A percentile compares a stretch with the other conserved stretches of the same genome.
phyloP scores from a whole-genome alignment of 1,140 invertebrate genomes.

The Halyomorpha halys region DNA sequence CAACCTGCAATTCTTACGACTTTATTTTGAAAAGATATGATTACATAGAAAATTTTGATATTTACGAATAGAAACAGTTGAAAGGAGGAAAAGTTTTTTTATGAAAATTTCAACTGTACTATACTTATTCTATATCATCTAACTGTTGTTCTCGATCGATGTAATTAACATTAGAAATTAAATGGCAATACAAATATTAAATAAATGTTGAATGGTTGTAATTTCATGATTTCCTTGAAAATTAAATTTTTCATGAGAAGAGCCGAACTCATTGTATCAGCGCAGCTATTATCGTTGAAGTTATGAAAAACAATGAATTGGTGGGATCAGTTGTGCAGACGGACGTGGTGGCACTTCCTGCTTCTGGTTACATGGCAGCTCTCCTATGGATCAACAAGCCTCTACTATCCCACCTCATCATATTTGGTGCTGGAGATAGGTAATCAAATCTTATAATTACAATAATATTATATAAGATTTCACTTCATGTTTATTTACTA shows the following conservation, averaged over 20 bases:
- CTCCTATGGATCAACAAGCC: constrained; percentile 48
- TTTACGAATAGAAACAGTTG: too few species aligned
- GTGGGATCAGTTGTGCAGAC: constrained; percentile 62
- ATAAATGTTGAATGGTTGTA: too few species aligned
- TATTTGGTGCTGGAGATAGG: constrained; percentile 47
- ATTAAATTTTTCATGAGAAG: constrained; percentile 39
- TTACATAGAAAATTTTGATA: too few species aligned
- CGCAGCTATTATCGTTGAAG: constrained; percentile 54
- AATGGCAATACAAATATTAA: too few species aligned
- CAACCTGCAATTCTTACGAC: too few species aligned
- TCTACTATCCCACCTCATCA: constrained; percentile 45
- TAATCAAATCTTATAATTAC: constrained; percentile 30
- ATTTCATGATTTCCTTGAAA: too few species aligned
- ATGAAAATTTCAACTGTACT: too few species aligned
- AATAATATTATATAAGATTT: too few species aligned
- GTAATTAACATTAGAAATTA: constrained; percentile 4
- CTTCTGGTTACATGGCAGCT: constrained; percentile 59
- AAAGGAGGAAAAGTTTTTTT: too few species aligned
- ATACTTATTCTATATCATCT: too few species aligned
- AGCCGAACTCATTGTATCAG: constrained; percentile 64
- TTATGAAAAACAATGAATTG: constrained; percentile 49
- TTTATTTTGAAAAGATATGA: too few species aligned
- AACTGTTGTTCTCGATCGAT: not conserved
- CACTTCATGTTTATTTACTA: too few species aligned
- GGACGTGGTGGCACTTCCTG: constrained; percentile 58